phyloP scores from a whole-genome alignment of 2,888 invertebrate species.

The Piscicola geometra region DNA sequence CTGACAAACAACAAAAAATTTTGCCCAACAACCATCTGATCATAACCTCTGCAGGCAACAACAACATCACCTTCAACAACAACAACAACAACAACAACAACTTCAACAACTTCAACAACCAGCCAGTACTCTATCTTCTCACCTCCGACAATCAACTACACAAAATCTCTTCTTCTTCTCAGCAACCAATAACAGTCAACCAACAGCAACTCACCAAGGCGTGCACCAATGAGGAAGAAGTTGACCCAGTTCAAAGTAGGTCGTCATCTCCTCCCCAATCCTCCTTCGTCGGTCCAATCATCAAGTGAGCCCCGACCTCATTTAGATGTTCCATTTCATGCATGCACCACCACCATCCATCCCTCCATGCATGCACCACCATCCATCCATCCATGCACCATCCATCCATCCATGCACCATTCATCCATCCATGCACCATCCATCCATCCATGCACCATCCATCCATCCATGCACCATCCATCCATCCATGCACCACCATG shows the following conservation, averaged over 20 bases:
- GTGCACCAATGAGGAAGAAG: slow-evolving; percentile 39
- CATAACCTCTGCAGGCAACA: neutral
- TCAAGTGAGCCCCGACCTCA: too few species aligned
- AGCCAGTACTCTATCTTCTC: slow-evolving; percentile 1
- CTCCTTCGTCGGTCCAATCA: slow-evolving; percentile 39
- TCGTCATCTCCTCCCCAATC: slow-evolving; percentile 39
- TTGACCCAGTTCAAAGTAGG: slow-evolving; percentile 39
- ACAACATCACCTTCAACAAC: too few species aligned
- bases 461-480: too few species aligned
- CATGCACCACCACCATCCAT: too few species aligned
- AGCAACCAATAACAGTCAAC: neutral
- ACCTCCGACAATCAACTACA: neutral
- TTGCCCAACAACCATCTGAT: neutral
- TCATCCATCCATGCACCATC: too few species aligned
- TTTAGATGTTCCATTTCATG: too few species aligned
- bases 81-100: too few species aligned
- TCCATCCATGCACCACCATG: too few species aligned
- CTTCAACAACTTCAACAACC: neutral
- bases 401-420: too few species aligned
- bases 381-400: too few species aligned
- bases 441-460: too few species aligned
- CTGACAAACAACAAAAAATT: neutral
- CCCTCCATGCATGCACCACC: too few species aligned
- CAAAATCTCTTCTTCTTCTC: neutral
- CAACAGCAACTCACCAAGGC: slow-evolving; percentile 1